Evolutionary conservation across 2,888 invertebrate species (phyloP).

Genomic region (Escarpia spicata): DNA sequence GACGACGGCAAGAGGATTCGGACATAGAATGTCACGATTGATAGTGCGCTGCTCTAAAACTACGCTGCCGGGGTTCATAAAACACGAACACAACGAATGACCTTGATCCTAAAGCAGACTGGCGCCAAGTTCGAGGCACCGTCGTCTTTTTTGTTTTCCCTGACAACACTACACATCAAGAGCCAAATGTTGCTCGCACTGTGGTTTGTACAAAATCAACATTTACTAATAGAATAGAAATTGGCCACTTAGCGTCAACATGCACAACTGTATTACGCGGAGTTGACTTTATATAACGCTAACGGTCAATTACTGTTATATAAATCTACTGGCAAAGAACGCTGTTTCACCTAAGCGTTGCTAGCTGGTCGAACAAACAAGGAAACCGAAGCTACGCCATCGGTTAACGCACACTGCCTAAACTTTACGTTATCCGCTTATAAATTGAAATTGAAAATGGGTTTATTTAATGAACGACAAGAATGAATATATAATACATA

Average conservation of each 20-base stretch:
- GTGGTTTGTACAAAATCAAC: not conserved
- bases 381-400: too few species aligned
- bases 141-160: not conserved
- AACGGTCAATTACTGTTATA: not conserved
- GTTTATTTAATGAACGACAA: too few species aligned
- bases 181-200: not conserved
- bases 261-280: constrained; percentile 61
- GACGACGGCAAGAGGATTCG: too few species aligned
- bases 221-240: not conserved
- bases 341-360: not conserved
- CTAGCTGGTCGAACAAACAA: not conserved
- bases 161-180: not conserved
- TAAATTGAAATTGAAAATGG: too few species aligned
- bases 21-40: too few species aligned
- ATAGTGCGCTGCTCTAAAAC: too few species aligned
- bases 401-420: too few species aligned
- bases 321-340: not conserved
- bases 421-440: too few species aligned
- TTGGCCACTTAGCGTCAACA: constrained; percentile 72
- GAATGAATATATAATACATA: too few species aligned
- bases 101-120: not conserved
- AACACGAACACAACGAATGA: too few species aligned
- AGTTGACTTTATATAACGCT: not conserved
- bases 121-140: not conserved
- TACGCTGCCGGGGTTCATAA: too few species aligned